Evolutionary conservation across 2,888 invertebrate species (phyloP), one percentile per base, ranked within the genome.

Genomic region (Drosophila diplacantha): DNA sequence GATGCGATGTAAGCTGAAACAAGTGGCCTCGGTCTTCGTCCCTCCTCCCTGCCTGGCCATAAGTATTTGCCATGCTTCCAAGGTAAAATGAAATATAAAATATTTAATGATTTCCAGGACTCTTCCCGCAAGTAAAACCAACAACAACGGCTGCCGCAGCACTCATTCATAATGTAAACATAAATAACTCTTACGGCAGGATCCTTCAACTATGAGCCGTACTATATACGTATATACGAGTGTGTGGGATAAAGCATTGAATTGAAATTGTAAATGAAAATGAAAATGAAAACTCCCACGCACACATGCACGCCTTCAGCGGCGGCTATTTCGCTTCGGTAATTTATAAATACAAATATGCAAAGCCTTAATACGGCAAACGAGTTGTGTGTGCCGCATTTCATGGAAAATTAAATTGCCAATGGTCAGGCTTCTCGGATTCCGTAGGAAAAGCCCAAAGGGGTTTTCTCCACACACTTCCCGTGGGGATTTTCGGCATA

Each of bases 381-480:
- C 20, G 53, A 53, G 59, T 26, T 51, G 24, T 43, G 43, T 12
- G 61, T 61, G 60, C 66, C 71, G 73, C 69, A 73, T 73, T 78
- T 79, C 70, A 74, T 66, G 80, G 71, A 54, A 74, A 79, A 79
- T 78, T 79, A 73, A 74, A 79, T 78, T 76, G 72, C 67, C 74
- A 72, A 68, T 70, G 78, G 75, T 75, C 72, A 75, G 65, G 54
- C 50, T 29, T 64, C 63, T 72, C 69, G 62, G 67, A 75, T 69
- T 34, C 18, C n/a, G 34, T 11, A 5, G 14, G 20, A 34, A 44
- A 46, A n/a, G 35, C 58, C 62, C 16, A 34, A 60, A 38, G 61
- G 59, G 49, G 16, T 58, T 35, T 34, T 39, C 22, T 2, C 16
- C 26, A 11, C 16, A 16, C 26, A 9, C 24, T 5, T n/a, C 29